Conservation (phyloP, 2,113 vertebrate species). For the Manacus vitellinus region DNA sequence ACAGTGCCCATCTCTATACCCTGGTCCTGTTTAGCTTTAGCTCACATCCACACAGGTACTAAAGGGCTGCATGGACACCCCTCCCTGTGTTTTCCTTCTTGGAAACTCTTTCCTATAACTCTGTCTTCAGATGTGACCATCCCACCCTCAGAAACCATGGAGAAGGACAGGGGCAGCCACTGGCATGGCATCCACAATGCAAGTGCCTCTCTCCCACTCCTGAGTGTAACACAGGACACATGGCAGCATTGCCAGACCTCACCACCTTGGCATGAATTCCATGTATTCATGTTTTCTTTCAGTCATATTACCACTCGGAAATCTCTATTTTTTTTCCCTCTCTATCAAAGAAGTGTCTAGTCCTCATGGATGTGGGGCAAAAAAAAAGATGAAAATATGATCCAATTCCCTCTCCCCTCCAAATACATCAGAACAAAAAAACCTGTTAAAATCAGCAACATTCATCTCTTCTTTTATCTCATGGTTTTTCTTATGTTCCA, state of each 20-base stretch:
- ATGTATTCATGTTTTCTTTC: background rate
- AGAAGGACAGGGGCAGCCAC: background rate
- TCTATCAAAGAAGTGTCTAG: background rate
- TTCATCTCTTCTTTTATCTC: background rate
- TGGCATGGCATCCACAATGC: accelerated
- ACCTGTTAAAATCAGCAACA: background rate
- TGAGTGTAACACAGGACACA: accelerated
- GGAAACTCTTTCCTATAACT: background rate
- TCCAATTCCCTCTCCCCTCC: background rate
- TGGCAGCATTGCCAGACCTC: background rate
- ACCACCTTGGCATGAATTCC: background rate
- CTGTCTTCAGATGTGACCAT: background rate
- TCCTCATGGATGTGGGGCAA: too few species aligned
- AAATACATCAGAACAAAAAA: background rate
- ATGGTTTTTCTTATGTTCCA: background rate
- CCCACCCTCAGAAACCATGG: background rate
- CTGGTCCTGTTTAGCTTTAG: background rate
- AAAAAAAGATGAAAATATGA: background rate
- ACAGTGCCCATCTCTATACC: background rate
- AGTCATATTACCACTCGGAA: background rate
- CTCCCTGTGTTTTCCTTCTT: background rate
- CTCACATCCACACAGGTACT: background rate
- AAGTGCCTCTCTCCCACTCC: background rate
- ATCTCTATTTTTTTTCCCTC: background rate
- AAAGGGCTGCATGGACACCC: background rate